Conservation (phyloP, 1,140 invertebrate genomes). For the Daktulosphaira vitifoliae region DNA sequence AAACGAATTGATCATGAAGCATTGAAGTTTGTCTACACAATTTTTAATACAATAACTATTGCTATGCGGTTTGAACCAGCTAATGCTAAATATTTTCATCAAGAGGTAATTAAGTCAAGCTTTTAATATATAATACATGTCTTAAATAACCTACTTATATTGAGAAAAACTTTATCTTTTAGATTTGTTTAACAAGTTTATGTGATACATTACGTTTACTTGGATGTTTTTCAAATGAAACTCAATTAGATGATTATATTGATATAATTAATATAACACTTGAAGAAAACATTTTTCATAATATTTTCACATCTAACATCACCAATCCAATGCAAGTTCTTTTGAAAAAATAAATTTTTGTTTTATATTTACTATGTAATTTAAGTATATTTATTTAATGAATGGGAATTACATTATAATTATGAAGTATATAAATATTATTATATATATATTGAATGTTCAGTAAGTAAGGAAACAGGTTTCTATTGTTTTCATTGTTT, state of each 20-base stretch:
- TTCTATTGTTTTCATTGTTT: too few species aligned
- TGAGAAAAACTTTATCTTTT: too few species aligned
- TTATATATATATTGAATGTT: too few species aligned
- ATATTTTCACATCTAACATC: constrained; percentile 64
- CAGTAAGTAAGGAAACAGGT: too few species aligned
- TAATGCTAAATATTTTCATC: constrained; percentile 96
- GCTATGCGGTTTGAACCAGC: constrained; percentile 98
- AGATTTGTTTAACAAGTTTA: constrained; percentile 71
- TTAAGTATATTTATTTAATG: too few species aligned
- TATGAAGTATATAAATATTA: too few species aligned
- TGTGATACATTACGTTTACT: constrained; percentile 84
- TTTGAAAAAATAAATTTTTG: too few species aligned
- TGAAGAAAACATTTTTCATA: constrained; percentile 50
- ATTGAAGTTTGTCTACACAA: constrained; percentile 68
- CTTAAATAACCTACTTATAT: too few species aligned
- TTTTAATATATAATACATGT: too few species aligned
- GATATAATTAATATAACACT: constrained; percentile 36
- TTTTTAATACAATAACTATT: constrained; percentile 91
- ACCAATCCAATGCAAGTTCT: constrained; percentile 48
- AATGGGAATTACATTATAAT: too few species aligned
- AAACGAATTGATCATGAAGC: constrained; percentile 46
- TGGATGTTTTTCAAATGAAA: constrained; percentile 73
- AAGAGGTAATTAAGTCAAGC: constrained; percentile 57
- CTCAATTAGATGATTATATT: constrained; percentile 47
- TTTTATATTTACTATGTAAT: too few species aligned